A percentile compares a stretch with the other conserved stretches of the same genome.
Conservation (phyloP, 2,113 vertebrate species). For the Gymnocephalus cernua region DNA sequence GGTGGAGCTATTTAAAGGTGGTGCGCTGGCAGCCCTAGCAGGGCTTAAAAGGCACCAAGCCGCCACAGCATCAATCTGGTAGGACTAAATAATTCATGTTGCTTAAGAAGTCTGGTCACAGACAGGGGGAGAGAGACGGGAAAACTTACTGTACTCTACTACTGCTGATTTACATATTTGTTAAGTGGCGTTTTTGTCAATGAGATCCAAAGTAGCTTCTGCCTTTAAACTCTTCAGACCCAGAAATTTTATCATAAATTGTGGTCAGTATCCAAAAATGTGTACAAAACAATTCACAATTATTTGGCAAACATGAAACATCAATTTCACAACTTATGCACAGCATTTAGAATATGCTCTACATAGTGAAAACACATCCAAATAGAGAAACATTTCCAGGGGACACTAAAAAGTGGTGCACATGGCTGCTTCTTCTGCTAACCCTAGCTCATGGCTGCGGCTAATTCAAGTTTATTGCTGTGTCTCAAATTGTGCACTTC, state of each 20-base stretch:
- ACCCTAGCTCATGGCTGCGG: too few species aligned
- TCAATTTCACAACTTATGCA: not conserved
- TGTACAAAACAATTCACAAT: not conserved
- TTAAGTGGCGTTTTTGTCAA: not conserved
- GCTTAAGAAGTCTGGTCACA: constrained; percentile 55
- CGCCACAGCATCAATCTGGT: constrained; percentile 59
- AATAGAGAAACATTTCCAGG: not conserved
- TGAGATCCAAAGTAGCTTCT: not conserved
- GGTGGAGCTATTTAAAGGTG: constrained; percentile 36
- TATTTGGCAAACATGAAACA: not conserved
- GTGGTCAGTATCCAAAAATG: not conserved
- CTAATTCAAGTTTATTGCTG: too few species aligned
- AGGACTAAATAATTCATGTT: constrained; percentile 76
- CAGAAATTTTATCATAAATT: not conserved
- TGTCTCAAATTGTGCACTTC: too few species aligned
- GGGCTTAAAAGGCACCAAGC: constrained; percentile 57
- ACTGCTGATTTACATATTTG: not conserved
- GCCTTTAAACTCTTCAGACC: not conserved
- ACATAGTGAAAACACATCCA: not conserved
- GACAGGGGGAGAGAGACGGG: not conserved
- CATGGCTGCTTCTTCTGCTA: too few species aligned
- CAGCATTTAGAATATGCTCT: not conserved
- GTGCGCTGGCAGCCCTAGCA: not conserved
- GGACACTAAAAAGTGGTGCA: too few species aligned
- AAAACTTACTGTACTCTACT: not conserved